These are phyloP conservation scores for Macropis europaea DNA, from an alignment of 2,888 invertebrate species.

Conservation along the genomic window DNA sequence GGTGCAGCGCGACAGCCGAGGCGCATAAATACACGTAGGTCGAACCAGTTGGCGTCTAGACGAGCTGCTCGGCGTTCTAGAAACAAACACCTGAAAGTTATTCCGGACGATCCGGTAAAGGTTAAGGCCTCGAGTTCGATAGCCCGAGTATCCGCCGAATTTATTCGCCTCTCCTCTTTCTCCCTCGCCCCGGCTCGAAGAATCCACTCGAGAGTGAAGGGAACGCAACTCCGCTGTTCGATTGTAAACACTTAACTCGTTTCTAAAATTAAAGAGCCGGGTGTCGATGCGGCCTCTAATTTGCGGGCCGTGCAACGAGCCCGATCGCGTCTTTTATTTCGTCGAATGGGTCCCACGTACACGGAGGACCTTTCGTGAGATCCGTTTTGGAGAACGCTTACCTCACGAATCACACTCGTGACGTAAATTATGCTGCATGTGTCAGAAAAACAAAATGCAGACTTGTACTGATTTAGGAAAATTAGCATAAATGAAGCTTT, in stretches of 20 bases:
- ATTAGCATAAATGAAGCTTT: too few relatives aligned
- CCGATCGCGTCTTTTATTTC: too few relatives aligned
- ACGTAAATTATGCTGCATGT: too few relatives aligned
- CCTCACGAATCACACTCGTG: too few relatives aligned
- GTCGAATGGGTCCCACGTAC: too few relatives aligned
- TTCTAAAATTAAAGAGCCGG: slow-evolving; percentile 55
- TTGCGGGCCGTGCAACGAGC: too few relatives aligned
- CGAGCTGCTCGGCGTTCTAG: slow-evolving; percentile 46
- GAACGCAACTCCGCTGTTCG: slow-evolving; percentile 26
- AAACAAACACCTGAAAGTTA: slow-evolving; percentile 55
- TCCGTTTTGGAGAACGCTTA: too few relatives aligned
- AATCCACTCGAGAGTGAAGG: slow-evolving; percentile 46
- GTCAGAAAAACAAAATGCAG: too few relatives aligned
- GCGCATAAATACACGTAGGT: slow-evolving; percentile 39
- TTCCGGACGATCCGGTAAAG: slow-evolving; percentile 62
- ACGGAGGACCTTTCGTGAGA: too few relatives aligned
- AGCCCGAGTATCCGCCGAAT: slow-evolving; percentile 52
- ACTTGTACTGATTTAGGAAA: too few relatives aligned
- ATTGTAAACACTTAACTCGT: slow-evolving; percentile 53
- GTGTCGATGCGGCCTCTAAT: slow-evolving; percentile 12
- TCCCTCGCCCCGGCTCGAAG: slow-evolving; percentile 6
- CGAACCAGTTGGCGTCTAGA: slow-evolving; percentile 51
- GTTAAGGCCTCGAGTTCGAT: slow-evolving; percentile 73
- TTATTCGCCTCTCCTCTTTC: slow-evolving; percentile 5
- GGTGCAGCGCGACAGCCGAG: slow-evolving; percentile 11